Evolutionary conservation across 1,140 invertebrate genomes (phyloP).

Genomic region (Temnothorax nylanderi): DNA sequence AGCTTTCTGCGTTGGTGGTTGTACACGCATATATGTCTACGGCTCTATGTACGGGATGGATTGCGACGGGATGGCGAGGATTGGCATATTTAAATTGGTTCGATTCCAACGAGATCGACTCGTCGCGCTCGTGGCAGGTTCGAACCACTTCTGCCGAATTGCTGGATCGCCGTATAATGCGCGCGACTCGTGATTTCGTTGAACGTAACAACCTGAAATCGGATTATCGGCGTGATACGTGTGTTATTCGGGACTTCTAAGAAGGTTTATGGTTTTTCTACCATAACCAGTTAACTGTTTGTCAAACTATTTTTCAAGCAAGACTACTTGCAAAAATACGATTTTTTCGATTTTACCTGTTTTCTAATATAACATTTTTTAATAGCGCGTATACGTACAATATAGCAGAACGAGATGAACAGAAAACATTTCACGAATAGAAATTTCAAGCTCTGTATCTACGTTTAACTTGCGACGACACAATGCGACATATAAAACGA

Average conservation of each 20-base stretch:
- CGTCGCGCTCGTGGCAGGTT: conserved; percentile 36
- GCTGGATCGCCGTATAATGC: conserved; percentile 29
- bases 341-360: not conserved
- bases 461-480: not conserved
- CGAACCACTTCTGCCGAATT: conserved; percentile 33
- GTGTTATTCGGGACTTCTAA: not conserved
- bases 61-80: conserved; percentile 23
- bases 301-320: conserved; percentile 6
- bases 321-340: not conserved
- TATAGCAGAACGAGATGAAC: not conserved
- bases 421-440: not conserved
- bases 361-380: not conserved
- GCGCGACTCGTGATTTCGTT: not conserved
- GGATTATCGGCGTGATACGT: not conserved
- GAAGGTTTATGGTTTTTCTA: not conserved
- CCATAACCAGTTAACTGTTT: not conserved
- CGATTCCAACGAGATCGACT: conserved; percentile 43
- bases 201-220: conserved; percentile 18
- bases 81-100: conserved; percentile 61
- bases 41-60: not conserved
- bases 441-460: not conserved
- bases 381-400: not conserved
- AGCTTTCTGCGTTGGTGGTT: not conserved
- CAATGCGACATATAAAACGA: conserved; percentile 23
- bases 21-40: not conserved